Conservation (phyloP, 30 jellyfish, hydroid and myxozoan genomes). For the Phacellophora camtschatica region DNA sequence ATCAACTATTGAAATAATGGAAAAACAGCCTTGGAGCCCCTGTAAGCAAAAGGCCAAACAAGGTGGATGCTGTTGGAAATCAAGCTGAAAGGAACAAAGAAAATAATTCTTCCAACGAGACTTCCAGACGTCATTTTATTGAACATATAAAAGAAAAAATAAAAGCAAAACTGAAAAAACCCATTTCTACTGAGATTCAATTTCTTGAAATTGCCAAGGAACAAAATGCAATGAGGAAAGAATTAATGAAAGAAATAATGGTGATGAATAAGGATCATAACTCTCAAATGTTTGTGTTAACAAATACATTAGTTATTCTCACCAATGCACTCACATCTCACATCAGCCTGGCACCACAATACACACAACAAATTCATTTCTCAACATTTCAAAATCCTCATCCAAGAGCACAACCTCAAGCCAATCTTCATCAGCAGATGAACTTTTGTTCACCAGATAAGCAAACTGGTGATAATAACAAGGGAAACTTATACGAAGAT, state of each 20-base stretch:
- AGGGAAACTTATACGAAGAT: neutral
- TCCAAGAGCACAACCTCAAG: neutral
- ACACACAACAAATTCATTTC: neutral
- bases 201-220: neutral
- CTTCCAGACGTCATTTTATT: neutral
- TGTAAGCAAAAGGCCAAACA: neutral
- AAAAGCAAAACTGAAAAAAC: neutral
- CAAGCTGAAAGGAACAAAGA: neutral
- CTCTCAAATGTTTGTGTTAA: neutral
- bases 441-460: neutral
- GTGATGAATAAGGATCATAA: neutral
- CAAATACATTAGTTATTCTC: neutral
- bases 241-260: neutral
- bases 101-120: neutral
- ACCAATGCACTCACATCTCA: neutral
- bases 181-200: neutral
- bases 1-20: neutral
- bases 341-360: neutral
- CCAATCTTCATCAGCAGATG: neutral
- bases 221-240: neutral
- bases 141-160: neutral
- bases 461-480: neutral
- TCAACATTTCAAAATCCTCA: neutral
- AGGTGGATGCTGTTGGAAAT: neutral
- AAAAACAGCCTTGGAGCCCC: neutral